phyloP scores from a whole-genome alignment of 2,113 vertebrate genomes.

The Buteo buteo region DNA sequence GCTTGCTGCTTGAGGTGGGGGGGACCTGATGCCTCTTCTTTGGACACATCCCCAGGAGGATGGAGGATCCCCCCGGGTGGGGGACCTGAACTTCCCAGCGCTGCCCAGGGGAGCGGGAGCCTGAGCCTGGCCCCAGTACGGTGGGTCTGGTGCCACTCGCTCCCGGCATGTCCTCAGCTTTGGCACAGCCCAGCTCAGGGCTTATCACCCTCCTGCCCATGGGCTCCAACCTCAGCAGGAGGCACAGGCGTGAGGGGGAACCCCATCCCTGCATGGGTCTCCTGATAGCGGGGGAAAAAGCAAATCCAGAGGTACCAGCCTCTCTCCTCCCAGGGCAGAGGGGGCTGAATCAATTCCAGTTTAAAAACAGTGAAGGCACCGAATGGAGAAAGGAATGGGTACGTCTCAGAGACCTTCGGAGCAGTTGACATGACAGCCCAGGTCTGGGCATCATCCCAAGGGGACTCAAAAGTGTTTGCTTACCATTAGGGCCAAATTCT shows the following conservation, averaged over 20 bases:
- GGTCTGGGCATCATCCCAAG: background rate
- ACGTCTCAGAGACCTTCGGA: background rate
- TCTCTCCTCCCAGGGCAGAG: background rate
- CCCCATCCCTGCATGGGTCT: background rate
- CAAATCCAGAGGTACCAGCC: background rate
- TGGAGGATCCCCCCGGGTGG: background rate
- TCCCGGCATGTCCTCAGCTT: background rate
- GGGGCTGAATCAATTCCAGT: background rate
- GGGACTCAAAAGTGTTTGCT: background rate
- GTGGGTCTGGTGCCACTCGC: background rate
- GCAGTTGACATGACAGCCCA: background rate
- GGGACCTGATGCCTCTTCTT: background rate
- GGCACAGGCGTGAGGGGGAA: accelerated
- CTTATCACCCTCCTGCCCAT: background rate
- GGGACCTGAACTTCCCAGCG: accelerated
- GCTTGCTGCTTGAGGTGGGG: background rate
- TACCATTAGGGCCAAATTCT: background rate
- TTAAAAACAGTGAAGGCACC: background rate
- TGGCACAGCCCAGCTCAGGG: background rate
- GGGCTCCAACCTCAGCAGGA: background rate
- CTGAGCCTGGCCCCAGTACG: background rate
- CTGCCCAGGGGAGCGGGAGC: background rate
- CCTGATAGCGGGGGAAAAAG: background rate
- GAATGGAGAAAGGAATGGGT: accelerated
- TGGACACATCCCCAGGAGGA: background rate